Percentiles rank a stretch among this genome's conserved stretches.
phyloP scores from a whole-genome alignment of 2,113 vertebrate genomes.

The Callionymus lyra region DNA sequence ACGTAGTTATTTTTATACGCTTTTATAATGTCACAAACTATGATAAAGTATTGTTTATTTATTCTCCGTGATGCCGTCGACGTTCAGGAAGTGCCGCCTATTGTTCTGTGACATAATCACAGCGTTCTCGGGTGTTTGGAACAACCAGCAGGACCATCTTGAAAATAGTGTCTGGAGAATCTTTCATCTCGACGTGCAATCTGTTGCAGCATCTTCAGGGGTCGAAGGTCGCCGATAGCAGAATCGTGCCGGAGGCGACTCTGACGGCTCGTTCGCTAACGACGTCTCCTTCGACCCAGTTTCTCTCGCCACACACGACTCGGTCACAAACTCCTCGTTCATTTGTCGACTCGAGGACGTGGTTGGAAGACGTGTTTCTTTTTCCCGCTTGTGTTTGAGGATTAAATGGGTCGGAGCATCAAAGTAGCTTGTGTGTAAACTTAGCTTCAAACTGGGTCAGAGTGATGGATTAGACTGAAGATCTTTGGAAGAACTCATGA shows the following conservation, averaged over 20 bases:
- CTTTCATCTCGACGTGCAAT: too few species aligned
- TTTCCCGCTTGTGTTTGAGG: slow-evolving; percentile 12
- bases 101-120: slow-evolving; percentile 34
- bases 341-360: slow-evolving; percentile 4
- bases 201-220: too few species aligned
- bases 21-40: too few species aligned
- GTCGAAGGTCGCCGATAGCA: too few species aligned
- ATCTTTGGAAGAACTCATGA: slow-evolving; percentile 15
- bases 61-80: slow-evolving; percentile 44
- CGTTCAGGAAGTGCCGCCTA: slow-evolving; percentile 54
- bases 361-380: slow-evolving; percentile 9
- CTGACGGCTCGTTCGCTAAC: too few species aligned
- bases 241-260: too few species aligned
- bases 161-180: too few species aligned
- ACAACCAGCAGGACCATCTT: too few species aligned
- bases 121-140: too few species aligned
- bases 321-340: slow-evolving; percentile 2
- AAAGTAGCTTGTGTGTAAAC: slow-evolving; percentile 30
- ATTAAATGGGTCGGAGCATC: slow-evolving; percentile 49
- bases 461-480: slow-evolving; percentile 44
- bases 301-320: background rate
- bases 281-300: background rate
- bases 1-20: too few species aligned
- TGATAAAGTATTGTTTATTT: too few species aligned
- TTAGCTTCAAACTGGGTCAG: slow-evolving; percentile 40